Evolutionary conservation across 1,140 invertebrate species (phyloP), one percentile per base, ranked within the genome.

Genomic region (Brachionus plicatilis): DNA sequence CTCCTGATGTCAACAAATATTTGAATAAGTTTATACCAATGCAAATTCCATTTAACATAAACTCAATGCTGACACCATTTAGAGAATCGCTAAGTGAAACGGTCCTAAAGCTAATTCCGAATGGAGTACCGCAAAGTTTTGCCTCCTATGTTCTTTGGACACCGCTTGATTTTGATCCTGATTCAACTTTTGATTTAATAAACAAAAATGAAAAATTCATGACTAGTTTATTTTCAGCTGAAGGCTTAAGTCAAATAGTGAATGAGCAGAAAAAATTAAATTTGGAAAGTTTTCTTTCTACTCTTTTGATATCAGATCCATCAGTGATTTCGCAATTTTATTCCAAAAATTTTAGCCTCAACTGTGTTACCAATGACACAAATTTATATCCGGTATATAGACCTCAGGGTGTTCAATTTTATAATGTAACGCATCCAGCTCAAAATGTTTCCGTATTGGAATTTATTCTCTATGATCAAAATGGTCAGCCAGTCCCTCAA

Each of bases 131-230:
- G 27, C 17, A 47, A 27, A 65, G 20, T 60, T 65, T 82, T 47
- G 53, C 60, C 14, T 45, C 53, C 9, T 82, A 82, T 82, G 20
- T 82, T 43, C 41, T 82, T 11, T 65, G 37, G 79, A 82, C 79
- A n/a, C 79, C 79, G 9, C 37, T 82, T 17, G 41, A 82, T 17
- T 43, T 82, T 43, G 65, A 82, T 82, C 53, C 53, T 45, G 65
- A 82, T 17, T 43, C 53, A 27, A 82, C 53, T 65, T 65, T 82
- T 45, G 79, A 82, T 82, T 43, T 82, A n/a, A 82, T 82, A 45
- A 82, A 60, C 24, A 82, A 82, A 65, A 82, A 82, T 47, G 79
- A 82, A 20, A 82, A 82, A 12, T 82, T 82, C 45, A 82, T 82
- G 79, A 65, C 6, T 12, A 82, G 41, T 68, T 82, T 82, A 29